These are phyloP conservation scores for Otus scops DNA, from an alignment of 2,797 vertebrate species.

Conservation along the genomic window DNA sequence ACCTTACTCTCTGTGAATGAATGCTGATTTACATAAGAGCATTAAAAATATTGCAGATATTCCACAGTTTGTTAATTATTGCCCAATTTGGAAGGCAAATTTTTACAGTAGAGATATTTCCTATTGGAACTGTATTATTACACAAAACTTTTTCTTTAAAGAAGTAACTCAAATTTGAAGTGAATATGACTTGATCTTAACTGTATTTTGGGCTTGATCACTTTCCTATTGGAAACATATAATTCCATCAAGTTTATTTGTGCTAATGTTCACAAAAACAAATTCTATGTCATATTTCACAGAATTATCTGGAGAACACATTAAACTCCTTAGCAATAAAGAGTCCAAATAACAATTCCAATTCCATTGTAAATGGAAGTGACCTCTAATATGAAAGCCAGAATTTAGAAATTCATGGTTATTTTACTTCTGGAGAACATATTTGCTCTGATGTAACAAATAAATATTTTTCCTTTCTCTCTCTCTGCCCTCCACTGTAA, in stretches of 20 bases:
- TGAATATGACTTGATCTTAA: not conserved
- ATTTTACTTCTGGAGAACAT: slow-evolving; percentile 46
- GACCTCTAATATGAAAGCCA: slow-evolving; percentile 48
- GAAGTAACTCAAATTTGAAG: not conserved
- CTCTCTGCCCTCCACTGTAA: not conserved
- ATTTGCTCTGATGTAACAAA: not conserved
- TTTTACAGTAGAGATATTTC: not conserved
- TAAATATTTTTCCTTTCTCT: not conserved
- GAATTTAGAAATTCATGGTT: slow-evolving; percentile 42
- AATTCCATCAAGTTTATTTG: not conserved
- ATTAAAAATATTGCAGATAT: not conserved
- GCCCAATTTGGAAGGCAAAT: not conserved
- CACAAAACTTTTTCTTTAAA: not conserved
- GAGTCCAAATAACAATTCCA: not conserved
- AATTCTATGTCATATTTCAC: not conserved
- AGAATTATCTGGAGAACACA: not conserved
- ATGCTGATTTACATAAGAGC: not conserved
- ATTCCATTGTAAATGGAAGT: slow-evolving; percentile 48
- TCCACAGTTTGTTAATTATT: not conserved
- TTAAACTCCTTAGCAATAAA: not conserved
- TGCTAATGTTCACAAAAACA: not conserved
- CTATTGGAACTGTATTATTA: not conserved
- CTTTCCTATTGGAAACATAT: not conserved
- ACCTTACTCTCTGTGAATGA: not conserved
- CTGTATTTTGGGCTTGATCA: not conserved